Evolutionary conservation across 2,888 invertebrate genomes (phyloP).

Genomic region (Tenthredo amoena): DNA sequence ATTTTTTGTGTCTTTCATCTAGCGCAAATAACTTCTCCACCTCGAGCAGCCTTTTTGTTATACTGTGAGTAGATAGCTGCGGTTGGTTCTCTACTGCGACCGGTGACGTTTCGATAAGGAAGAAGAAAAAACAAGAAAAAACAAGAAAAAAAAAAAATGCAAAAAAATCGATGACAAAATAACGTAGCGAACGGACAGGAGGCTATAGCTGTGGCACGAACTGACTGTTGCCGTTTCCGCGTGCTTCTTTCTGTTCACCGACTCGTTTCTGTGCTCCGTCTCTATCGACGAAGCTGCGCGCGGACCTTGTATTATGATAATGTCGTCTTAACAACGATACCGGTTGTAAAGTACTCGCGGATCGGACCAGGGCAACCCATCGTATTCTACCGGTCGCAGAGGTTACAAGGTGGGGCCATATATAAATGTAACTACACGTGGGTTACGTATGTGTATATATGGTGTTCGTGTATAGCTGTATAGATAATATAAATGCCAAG

Average conservation of each 20-base stretch:
- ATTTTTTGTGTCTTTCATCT: conserved; percentile 30
- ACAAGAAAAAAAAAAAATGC: conserved; percentile 53
- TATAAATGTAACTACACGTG: conserved; percentile 38
- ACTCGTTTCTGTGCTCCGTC: conserved; percentile 42
- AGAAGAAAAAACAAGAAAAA: background rate
- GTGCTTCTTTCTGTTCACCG: conserved; percentile 70
- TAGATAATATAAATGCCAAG: conserved; percentile 6
- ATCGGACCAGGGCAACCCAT: conserved; percentile 40
- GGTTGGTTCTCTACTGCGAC: conserved; percentile 14
- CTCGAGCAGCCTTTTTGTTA: conserved; percentile 6
- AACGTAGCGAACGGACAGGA: conserved; percentile 63
- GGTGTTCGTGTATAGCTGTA: background rate
- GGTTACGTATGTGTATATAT: background rate
- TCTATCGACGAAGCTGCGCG: conserved; percentile 49
- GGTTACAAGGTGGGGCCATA: conserved; percentile 47
- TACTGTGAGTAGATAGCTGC: conserved; percentile 4
- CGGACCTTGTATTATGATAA: conserved; percentile 53
- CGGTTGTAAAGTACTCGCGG: conserved; percentile 51
- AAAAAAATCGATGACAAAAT: conserved; percentile 72
- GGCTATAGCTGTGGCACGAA: conserved; percentile 75
- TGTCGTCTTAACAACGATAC: conserved; percentile 52
- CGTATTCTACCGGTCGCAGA: conserved; percentile 42
- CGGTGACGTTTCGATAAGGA: conserved; percentile 44
- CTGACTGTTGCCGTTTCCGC: conserved; percentile 77
- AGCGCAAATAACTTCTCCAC: conserved; percentile 36